Conservation (phyloP, 2,888 invertebrate genomes). For the Trissolcus brochymenae region DNA sequence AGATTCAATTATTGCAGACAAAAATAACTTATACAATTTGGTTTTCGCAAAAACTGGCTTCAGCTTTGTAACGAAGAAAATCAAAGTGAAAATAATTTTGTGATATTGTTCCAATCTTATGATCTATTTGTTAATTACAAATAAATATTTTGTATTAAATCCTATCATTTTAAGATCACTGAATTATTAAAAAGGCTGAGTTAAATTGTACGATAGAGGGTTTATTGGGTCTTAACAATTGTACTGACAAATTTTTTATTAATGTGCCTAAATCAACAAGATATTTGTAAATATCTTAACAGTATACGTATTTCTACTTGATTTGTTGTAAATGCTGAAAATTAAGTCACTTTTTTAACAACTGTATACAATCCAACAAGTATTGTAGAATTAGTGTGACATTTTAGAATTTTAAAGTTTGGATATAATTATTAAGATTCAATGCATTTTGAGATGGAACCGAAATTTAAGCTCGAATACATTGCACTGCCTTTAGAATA, state of each 20-base stretch:
- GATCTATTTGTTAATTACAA: too few species aligned
- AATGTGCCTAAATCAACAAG: too few species aligned
- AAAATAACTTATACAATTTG: constrained; percentile 93
- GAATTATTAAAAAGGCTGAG: too few species aligned
- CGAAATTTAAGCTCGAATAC: constrained; percentile 14
- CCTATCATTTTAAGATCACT: too few species aligned
- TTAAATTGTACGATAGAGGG: too few species aligned
- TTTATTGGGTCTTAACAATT: neutral
- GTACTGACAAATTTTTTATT: constrained; percentile 59
- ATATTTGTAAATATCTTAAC: too few species aligned
- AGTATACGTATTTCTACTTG: too few species aligned
- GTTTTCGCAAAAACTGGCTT: constrained; percentile 86
- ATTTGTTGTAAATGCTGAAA: too few species aligned
- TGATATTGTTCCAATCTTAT: constrained; percentile 44
- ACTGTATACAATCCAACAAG: neutral
- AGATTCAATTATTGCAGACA: constrained; percentile 92
- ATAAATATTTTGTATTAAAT: too few species aligned
- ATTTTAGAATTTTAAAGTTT: too few species aligned
- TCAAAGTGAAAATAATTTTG: constrained; percentile 83
- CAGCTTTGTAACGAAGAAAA: constrained; percentile 91
- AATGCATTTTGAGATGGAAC: constrained; percentile 12
- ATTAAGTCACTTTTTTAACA: neutral
- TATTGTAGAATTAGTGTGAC: neutral
- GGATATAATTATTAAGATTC: neutral
- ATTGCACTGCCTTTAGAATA: constrained; percentile 48